phyloP scores from a whole-genome alignment of 2,113 vertebrate genomes.

The Sterrhoptilus dennistouni region DNA sequence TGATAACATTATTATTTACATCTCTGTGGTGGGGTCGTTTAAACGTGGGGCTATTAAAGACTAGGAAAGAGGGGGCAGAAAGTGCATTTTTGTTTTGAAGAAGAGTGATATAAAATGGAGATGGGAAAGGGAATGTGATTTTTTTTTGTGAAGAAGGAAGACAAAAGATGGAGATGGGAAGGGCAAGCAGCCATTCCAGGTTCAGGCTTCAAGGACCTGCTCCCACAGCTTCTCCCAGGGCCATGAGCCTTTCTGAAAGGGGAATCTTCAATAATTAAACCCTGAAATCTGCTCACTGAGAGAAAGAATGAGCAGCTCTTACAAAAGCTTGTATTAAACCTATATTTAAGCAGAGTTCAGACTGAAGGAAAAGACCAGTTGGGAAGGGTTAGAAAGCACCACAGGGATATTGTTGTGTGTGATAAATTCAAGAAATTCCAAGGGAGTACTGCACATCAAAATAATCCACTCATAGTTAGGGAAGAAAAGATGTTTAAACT shows the following conservation, averaged over 20 bases:
- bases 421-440: neutral
- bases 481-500: neutral
- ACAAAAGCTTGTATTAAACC: neutral
- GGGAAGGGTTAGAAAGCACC: neutral
- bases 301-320: neutral
- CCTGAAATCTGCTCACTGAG: neutral
- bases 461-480: neutral
- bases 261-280: neutral
- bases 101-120: neutral
- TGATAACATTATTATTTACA: neutral
- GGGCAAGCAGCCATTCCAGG: neutral
- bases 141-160: neutral
- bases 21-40: neutral
- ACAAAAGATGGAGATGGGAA: neutral
- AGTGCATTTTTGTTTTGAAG: neutral
- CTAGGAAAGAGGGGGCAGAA: neutral
- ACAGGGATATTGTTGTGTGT: neutral
- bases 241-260: neutral
- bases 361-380: neutral
- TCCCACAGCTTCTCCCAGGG: neutral
- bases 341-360: neutral
- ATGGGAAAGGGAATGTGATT: neutral
- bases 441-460: neutral
- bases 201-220: neutral
- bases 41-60: neutral